Conservation (phyloP, 2,888 invertebrate species). For the Volucella inflata region DNA sequence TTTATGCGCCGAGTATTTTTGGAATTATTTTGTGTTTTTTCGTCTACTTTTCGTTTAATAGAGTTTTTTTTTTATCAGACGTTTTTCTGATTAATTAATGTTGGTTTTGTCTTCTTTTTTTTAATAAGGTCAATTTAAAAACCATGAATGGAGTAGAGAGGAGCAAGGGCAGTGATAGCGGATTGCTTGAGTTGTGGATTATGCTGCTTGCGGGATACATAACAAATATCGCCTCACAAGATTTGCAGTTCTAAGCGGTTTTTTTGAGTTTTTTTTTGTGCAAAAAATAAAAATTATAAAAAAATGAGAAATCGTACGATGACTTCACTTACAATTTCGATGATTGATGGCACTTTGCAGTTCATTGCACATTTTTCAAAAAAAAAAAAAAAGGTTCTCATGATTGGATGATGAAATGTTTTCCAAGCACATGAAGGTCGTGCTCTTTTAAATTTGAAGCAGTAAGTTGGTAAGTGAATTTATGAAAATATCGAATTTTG, state of each 20-base stretch:
- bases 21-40: constrained; percentile 18
- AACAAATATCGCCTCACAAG: background rate
- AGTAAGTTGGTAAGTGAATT: too few species aligned
- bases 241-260: constrained; percentile 22
- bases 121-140: constrained; percentile 45
- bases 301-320: too few species aligned
- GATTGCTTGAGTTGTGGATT: constrained; percentile 28
- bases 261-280: background rate
- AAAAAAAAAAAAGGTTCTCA: too few species aligned
- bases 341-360: too few species aligned
- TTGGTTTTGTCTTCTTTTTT: background rate
- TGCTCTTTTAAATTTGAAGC: too few species aligned
- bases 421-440: too few species aligned
- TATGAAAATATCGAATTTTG: too few species aligned
- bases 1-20: constrained; percentile 20
- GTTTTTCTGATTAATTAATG: constrained; percentile 26
- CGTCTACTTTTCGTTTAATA: background rate
- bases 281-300: too few species aligned
- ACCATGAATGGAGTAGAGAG: background rate
- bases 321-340: too few species aligned
- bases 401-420: too few species aligned
- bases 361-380: too few species aligned
- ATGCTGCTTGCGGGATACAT: background rate
- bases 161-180: constrained; percentile 22
- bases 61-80: constrained; percentile 30